These are phyloP conservation scores for Aegithalos caudatus DNA, from an alignment of 2,113 vertebrate species.

Conservation along the genomic window DNA sequence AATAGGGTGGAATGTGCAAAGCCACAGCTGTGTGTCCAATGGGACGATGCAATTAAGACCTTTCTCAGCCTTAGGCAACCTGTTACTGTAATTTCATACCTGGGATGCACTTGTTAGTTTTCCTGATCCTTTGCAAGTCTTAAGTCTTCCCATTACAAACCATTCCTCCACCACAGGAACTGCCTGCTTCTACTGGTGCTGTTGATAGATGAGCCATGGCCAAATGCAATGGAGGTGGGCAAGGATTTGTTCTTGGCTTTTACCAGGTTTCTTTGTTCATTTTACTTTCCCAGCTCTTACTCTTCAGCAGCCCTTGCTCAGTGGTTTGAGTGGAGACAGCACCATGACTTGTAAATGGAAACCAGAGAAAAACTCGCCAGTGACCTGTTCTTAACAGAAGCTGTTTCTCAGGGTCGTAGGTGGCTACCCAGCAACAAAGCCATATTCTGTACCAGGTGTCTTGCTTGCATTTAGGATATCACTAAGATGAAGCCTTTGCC, in stretches of 20 bases:
- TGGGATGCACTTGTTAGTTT: not conserved
- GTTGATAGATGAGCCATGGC: not conserved
- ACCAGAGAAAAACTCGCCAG: not conserved
- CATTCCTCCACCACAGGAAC: not conserved
- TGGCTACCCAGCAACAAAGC: slow-evolving; percentile 60
- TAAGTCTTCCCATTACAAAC: slow-evolving; percentile 25
- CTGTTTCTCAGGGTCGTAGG: slow-evolving; percentile 20
- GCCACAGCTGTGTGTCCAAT: not conserved
- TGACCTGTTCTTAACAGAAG: not conserved
- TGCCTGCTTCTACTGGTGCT: slow-evolving; percentile 13
- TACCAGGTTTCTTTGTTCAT: not conserved
- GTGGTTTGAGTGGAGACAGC: not conserved
- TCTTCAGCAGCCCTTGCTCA: not conserved
- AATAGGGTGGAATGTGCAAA: not conserved
- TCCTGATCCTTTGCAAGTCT: slow-evolving; percentile 19
- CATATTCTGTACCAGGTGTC: slow-evolving; percentile 33
- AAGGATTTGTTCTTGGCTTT: not conserved
- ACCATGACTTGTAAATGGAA: not conserved
- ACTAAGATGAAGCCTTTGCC: slow-evolving; percentile 46
- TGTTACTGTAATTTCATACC: slow-evolving; percentile 21
- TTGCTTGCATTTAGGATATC: not conserved
- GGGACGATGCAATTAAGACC: not conserved
- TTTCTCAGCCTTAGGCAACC: slow-evolving; percentile 33
- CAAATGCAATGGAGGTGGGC: not conserved
- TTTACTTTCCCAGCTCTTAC: not conserved